A percentile compares a stretch with the other conserved stretches of the same genome.
Evolutionary conservation across 2,888 invertebrate genomes (phyloP).

Genomic region (Himalopsyche kuldschensis): DNA sequence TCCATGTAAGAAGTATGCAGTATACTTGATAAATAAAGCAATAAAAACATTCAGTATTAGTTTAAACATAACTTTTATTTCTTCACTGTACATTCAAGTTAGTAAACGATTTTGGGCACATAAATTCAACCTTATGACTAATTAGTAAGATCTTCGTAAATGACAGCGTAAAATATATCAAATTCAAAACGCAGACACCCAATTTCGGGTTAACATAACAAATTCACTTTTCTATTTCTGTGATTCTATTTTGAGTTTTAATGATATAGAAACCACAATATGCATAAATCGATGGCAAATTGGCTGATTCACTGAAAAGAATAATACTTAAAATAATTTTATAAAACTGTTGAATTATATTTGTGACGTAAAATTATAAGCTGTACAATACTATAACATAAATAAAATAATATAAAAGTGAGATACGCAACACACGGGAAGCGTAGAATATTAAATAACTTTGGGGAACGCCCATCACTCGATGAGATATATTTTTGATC

Average conservation of each 20-base stretch:
- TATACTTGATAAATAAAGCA: neutral
- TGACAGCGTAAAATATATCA: neutral
- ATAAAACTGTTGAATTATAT: slow-evolving; percentile 23
- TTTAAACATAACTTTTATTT: slow-evolving; percentile 49
- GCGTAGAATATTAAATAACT: neutral
- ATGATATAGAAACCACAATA: neutral
- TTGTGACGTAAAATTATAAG: slow-evolving; percentile 35
- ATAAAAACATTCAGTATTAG: slow-evolving; percentile 8
- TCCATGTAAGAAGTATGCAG: neutral
- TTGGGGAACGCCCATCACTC: neutral
- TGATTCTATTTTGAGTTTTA: neutral
- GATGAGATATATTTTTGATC: slow-evolving; percentile 8
- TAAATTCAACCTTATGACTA: slow-evolving; percentile 57
- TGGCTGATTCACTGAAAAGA: neutral
- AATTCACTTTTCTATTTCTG: neutral
- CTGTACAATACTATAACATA: slow-evolving; percentile 34
- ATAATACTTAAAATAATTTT: neutral
- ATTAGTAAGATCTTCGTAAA: slow-evolving; percentile 45
- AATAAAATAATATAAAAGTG: slow-evolving; percentile 20
- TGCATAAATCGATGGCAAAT: neutral
- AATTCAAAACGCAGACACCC: neutral
- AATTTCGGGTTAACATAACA: neutral
- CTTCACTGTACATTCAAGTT: slow-evolving; percentile 64
- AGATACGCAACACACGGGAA: slow-evolving; percentile 3
- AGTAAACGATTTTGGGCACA: slow-evolving; percentile 61